A percentile compares a stretch with the other conserved stretches of the same genome.
phyloP scores from a whole-genome alignment of 2,888 invertebrate genomes.

The Pocota personata region DNA sequence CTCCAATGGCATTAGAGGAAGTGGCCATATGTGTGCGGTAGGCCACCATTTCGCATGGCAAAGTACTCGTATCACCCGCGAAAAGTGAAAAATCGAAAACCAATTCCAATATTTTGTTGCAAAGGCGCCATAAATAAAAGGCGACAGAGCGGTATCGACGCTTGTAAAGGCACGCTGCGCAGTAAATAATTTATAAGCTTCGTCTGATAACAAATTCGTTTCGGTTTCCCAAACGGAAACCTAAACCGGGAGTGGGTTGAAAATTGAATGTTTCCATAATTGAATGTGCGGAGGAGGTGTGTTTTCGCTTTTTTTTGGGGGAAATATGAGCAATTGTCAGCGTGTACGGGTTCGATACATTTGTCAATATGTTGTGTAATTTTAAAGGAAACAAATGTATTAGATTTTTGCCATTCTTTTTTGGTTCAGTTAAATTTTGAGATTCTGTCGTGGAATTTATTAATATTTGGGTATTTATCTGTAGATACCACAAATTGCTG shows the following conservation, averaged over 20 bases:
- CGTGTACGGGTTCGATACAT: not conserved
- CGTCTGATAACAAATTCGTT: slow-evolving; percentile 45
- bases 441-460: not conserved
- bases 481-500: too few relatives aligned
- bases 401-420: not conserved
- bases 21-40: slow-evolving; percentile 46
- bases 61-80: slow-evolving; percentile 39
- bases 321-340: slow-evolving; percentile 38
- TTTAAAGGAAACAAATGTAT: slow-evolving; percentile 2
- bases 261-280: slow-evolving; percentile 33
- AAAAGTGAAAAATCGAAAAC: slow-evolving; percentile 66
- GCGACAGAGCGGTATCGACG: slow-evolving; percentile 1
- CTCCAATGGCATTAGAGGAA: slow-evolving; percentile 54
- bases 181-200: slow-evolving; percentile 60
- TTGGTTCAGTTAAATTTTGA: not conserved
- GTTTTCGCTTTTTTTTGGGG: not conserved
- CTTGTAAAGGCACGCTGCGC: not conserved
- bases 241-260: not conserved
- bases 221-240: slow-evolving; percentile 11
- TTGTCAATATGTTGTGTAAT: slow-evolving; percentile 32
- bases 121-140: slow-evolving; percentile 60
- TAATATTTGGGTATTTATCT: not conserved
- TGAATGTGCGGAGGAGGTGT: slow-evolving; percentile 6
- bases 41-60: slow-evolving; percentile 17
- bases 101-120: slow-evolving; percentile 60